Evolutionary conservation across 2,113 vertebrate species (phyloP).

Genomic region (Sebastes schlegelii): DNA sequence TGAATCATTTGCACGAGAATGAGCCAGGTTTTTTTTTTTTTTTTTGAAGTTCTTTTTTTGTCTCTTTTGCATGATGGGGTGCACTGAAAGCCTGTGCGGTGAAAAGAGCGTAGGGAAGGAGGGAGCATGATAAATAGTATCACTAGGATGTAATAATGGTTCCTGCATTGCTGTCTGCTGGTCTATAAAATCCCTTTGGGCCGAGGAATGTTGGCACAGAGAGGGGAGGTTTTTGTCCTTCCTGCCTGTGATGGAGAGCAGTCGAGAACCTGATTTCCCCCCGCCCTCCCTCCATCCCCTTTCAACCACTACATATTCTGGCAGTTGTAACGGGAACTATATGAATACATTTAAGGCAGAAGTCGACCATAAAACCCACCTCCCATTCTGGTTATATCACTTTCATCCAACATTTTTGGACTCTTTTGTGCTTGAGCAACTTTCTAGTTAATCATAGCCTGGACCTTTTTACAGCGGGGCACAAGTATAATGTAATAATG

Average conservation of each 20-base stretch:
- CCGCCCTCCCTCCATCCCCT: not conserved
- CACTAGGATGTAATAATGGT: conserved; percentile 80
- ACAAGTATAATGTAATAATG: too few relatives aligned
- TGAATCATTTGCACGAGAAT: conserved; percentile 77
- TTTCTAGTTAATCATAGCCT: not conserved
- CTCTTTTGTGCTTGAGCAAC: not conserved
- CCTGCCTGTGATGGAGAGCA: conserved; percentile 66
- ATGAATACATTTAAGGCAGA: conserved; percentile 44
- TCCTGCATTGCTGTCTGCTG: conserved; percentile 84
- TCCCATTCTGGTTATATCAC: conserved; percentile 21
- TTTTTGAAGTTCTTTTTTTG: conserved; percentile 33
- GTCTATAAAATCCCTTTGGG: conserved; percentile 84
- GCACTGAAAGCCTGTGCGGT: conserved; percentile 53
- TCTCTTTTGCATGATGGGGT: conserved; percentile 58
- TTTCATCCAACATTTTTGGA: conserved; percentile 13
- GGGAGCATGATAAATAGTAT: conserved; percentile 79
- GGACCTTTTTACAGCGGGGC: not conserved
- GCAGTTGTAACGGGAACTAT: conserved; percentile 55
- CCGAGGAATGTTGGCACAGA: conserved; percentile 80
- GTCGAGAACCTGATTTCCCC: conserved; percentile 53
- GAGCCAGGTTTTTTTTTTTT: conserved; percentile 25
- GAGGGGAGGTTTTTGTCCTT: conserved; percentile 76
- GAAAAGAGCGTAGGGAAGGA: conserved; percentile 47
- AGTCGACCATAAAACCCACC: conserved; percentile 32
- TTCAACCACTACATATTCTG: conserved; percentile 57